These are phyloP conservation scores for Pachycephala philippinensis DNA, from an alignment of 2,113 vertebrate species.

Conservation along the genomic window DNA sequence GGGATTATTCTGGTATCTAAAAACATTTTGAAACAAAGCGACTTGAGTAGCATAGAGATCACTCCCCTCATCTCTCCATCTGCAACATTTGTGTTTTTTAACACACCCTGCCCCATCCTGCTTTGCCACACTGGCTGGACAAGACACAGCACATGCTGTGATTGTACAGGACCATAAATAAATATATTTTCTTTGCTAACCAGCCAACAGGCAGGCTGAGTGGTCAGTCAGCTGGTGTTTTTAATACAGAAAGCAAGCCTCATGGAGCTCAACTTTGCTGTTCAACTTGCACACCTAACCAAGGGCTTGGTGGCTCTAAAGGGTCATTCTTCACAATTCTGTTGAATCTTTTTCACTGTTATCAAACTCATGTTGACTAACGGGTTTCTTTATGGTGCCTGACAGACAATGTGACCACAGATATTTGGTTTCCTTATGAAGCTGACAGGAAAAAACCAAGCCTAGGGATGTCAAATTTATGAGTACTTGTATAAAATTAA, in stretches of 20 bases:
- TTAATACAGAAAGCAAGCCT: background rate
- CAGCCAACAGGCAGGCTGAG: background rate
- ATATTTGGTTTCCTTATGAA: background rate
- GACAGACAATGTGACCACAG: background rate
- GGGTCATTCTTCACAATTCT: background rate
- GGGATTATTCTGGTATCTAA: background rate
- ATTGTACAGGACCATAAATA: background rate
- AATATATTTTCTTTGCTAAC: background rate
- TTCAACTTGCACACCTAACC: background rate
- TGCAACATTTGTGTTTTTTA: background rate
- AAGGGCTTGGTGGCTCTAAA: background rate
- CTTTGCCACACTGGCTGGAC: background rate
- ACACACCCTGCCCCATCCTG: background rate
- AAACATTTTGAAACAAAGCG: background rate
- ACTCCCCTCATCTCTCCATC: background rate
- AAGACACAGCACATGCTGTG: background rate
- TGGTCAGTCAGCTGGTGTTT: accelerated
- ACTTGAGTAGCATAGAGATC: background rate
- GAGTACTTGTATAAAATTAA: background rate
- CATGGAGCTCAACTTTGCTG: accelerated
- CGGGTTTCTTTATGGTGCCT: background rate
- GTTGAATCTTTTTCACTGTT: background rate
- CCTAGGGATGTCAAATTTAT: background rate
- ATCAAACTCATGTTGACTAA: background rate
- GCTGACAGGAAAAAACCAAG: accelerated